phyloP scores from a whole-genome alignment of 23 tunicate species.

The Clavelina lepadiformis region DNA sequence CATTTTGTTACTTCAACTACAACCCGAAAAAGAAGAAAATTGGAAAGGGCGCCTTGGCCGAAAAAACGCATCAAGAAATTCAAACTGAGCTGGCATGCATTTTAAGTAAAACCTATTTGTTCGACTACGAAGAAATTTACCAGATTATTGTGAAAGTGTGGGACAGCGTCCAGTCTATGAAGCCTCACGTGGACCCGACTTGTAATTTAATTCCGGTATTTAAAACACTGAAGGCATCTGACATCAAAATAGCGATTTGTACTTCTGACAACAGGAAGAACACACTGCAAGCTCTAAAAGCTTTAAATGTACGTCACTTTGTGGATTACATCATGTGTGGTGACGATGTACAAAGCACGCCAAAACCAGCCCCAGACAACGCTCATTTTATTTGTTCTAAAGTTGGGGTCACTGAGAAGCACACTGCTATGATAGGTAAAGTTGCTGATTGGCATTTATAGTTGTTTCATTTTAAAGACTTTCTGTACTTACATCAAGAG shows the following conservation, averaged over 20 bases:
- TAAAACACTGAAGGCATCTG: not conserved
- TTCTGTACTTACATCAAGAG: no score
- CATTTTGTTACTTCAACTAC: constrained; percentile 25
- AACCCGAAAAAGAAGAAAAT: constrained; percentile 5
- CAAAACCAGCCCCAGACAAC: constrained; percentile 49
- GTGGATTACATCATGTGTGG: constrained; percentile 37
- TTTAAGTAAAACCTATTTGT: not conserved
- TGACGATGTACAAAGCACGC: constrained; percentile 26
- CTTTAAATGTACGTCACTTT: constrained; percentile 6
- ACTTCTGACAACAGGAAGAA: constrained; percentile 27
- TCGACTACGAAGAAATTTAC: not conserved
- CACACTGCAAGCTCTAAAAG: constrained; percentile 10
- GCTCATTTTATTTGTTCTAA: constrained; percentile 25
- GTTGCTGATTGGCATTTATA: no score
- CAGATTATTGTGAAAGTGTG: not conserved
- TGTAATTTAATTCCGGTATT: constrained; percentile 28
- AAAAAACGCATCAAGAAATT: constrained; percentile 28
- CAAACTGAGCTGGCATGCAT: constrained; percentile 4
- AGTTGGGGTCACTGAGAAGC: constrained; percentile 11
- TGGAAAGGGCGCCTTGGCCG: constrained; percentile 34
- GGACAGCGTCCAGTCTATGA: not conserved
- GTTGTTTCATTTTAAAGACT: no score
- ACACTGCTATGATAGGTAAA: constrained; percentile 43
- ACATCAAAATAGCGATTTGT: constrained; percentile 40
- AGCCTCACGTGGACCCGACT: constrained; percentile 9